Base-by-base conservation (phyloP, 2,113 vertebrate genomes). In the Epinephelus cyanopodus region DNA sequence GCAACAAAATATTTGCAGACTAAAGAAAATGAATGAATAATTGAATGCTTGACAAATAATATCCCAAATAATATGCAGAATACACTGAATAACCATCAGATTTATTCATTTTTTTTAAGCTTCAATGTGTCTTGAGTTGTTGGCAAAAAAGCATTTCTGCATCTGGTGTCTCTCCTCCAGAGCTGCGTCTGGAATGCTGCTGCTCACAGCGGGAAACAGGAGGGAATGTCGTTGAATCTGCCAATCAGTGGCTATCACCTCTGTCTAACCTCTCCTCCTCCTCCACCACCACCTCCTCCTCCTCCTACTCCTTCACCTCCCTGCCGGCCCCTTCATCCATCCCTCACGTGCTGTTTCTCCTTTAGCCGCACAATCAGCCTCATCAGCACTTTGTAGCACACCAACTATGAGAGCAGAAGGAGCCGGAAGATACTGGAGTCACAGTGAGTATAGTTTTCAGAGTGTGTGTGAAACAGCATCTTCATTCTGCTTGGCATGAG, bases 161-260 rank as follows among this genome's bases (percentile, higher is more conserved):
- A 2, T 82, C 48, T 84, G 72, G 60, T 60, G 56, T 74, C 84
- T 85, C 57, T 79, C 70, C 73, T 72, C 18, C 19, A 69, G 61
- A 81, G 27, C 62, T 60, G 3, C 1, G 58, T 56, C 74, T 77
- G 85, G 87, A 91, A 85, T 89, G 89, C 79, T 67, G 60, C 79
- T 50, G 71, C 74, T 86, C 88, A 79, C 91, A 84, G 84, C 84
- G 67, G 94, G 92, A 90, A 82, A 83, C 87, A 80, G 85, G 85
- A 90, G 86, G 85, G 79, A 91, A 81, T 76, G 72, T 87, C 54
- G 12, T 53, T 75, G 79, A 84, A 62, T 85, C 83, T 89, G 71
- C 86, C 93, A 88, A 72, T 93, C 89, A 70, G 77, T 62, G 65
- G 62, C 82, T 74, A 81, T 85, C 83, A 87, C 87, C 84, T 89